A percentile compares a stretch with the other conserved stretches of the same genome.
Conservation (phyloP, 2,888 invertebrate genomes). For the Chaetogeoica ovagalla region DNA sequence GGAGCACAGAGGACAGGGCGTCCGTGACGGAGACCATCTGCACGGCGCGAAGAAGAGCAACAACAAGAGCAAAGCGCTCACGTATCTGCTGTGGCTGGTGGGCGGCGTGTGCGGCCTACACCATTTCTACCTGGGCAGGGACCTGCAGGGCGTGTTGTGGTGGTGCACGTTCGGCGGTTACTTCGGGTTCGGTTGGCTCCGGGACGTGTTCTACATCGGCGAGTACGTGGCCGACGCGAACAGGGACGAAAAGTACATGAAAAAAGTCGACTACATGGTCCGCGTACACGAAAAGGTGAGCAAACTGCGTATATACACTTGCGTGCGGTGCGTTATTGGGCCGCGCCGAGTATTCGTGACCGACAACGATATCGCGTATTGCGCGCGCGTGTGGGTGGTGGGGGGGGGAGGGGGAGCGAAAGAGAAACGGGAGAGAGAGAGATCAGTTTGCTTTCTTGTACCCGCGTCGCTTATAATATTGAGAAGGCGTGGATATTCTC, state of each 20-base stretch:
- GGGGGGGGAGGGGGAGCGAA: too few species aligned
- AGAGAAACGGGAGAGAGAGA: too few species aligned
- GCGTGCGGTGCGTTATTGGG: too few species aligned
- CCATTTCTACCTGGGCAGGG: constrained; percentile 85
- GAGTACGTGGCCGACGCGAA: constrained; percentile 83
- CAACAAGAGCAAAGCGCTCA: constrained; percentile 64
- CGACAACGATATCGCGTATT: too few species aligned
- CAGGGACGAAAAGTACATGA: constrained; percentile 70
- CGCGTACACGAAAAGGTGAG: constrained; percentile 69
- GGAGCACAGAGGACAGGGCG: too few species aligned
- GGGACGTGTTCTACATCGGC: constrained; percentile 82
- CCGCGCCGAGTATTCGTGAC: too few species aligned
- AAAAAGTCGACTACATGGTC: constrained; percentile 68
- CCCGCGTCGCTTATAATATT: too few species aligned
- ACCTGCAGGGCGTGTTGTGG: constrained; percentile 88
- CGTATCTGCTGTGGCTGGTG: constrained; percentile 84
- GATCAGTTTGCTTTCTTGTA: too few species aligned
- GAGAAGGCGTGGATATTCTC: too few species aligned
- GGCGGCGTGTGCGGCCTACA: constrained; percentile 88
- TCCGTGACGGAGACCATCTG: neutral
- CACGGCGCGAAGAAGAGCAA: neutral
- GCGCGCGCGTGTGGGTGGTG: too few species aligned
- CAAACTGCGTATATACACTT: too few species aligned
- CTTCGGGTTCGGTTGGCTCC: constrained; percentile 81
- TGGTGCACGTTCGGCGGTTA: constrained; percentile 86